phyloP scores from a whole-genome alignment of 2,888 invertebrate genomes.

The Phortica okadai region DNA sequence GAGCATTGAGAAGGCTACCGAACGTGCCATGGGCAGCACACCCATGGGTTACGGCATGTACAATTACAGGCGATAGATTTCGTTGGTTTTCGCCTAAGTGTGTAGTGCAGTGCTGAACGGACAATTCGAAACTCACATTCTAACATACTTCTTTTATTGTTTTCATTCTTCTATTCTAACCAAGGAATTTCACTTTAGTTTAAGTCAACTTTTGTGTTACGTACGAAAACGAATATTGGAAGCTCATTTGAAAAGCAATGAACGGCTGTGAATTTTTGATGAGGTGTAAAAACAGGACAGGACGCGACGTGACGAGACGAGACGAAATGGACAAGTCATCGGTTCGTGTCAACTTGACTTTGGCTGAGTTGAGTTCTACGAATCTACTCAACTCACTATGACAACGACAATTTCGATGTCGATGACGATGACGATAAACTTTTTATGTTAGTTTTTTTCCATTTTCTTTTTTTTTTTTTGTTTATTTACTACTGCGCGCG shows the following conservation, averaged over 20 bases:
- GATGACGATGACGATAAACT: too few species aligned
- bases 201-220: conserved; percentile 37
- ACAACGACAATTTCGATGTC: neutral
- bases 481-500: neutral
- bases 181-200: conserved; percentile 17
- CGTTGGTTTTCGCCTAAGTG: conserved; percentile 56
- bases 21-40: conserved; percentile 77
- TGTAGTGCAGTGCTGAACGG: neutral
- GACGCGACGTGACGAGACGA: neutral
- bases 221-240: conserved; percentile 65
- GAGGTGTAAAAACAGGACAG: conserved; percentile 49
- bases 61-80: conserved; percentile 75
- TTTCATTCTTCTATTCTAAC: too few species aligned
- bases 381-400: neutral
- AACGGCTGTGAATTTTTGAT: conserved; percentile 75
- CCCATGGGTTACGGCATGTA: conserved; percentile 76
- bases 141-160: neutral
- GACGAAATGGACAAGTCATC: neutral
- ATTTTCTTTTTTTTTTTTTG: conserved; percentile 15
- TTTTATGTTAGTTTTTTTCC: conserved; percentile 3
- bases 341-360: neutral
- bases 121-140: neutral
- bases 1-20: conserved; percentile 77
- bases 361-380: neutral
- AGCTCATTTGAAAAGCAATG: conserved; percentile 75